A percentile compares a stretch with the other conserved stretches of the same genome.
phyloP scores from a whole-genome alignment of 2,113 vertebrate species.

The Laticauda colubrina region DNA sequence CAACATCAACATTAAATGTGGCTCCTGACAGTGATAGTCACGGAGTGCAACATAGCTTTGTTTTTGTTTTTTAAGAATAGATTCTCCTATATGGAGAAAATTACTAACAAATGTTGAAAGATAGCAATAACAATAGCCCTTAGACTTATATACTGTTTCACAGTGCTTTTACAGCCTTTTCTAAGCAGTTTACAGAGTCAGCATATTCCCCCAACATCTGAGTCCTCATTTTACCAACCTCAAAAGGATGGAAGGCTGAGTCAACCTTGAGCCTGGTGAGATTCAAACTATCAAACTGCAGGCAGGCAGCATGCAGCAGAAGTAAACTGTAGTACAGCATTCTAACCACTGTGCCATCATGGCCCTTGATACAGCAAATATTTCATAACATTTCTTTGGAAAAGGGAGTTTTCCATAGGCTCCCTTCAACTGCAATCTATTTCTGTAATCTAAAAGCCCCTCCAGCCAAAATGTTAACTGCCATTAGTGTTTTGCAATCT shows the following conservation, averaged over 20 bases:
- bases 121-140: too few relatives aligned
- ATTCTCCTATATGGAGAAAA: background rate
- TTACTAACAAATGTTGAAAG: background rate
- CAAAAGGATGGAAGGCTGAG: too few relatives aligned
- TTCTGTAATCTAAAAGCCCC: background rate
- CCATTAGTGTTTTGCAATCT: background rate
- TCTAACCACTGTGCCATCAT: too few relatives aligned
- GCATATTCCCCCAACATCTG: too few relatives aligned
- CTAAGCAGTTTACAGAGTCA: too few relatives aligned
- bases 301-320: too few relatives aligned
- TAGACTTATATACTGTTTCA: too few relatives aligned
- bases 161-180: too few relatives aligned
- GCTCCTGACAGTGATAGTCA: background rate
- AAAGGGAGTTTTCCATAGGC: background rate
- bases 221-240: too few relatives aligned
- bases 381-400: background rate
- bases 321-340: too few relatives aligned
- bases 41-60: background rate
- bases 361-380: background rate
- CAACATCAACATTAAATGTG: background rate
- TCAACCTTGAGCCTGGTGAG: too few relatives aligned
- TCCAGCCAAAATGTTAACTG: background rate
- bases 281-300: too few relatives aligned
- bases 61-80: background rate
- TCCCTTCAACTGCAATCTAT: background rate